Percentiles rank a stretch among this genome's conserved stretches.
These are phyloP conservation scores for Takifugu ocellatus DNA, from an alignment of 2,797 vertebrate species.

Conservation along the genomic window DNA sequence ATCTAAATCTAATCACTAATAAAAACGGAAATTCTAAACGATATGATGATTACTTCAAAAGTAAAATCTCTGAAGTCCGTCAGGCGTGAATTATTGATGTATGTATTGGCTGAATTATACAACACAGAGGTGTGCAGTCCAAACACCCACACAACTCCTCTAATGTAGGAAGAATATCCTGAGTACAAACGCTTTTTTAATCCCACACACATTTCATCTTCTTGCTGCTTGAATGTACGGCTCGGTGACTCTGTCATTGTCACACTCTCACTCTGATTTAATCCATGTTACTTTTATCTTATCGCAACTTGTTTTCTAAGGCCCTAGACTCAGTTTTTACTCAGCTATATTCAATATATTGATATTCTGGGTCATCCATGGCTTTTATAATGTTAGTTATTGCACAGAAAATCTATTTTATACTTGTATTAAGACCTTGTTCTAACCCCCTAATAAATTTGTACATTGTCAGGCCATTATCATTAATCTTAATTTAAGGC, in stretches of 20 bases:
- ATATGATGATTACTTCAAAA: conserved; percentile 3
- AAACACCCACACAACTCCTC: conserved; percentile 12
- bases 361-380: too few relatives aligned
- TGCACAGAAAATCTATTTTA: too few relatives aligned
- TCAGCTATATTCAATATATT: background rate
- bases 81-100: conserved; percentile 27
- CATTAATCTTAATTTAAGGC: too few relatives aligned
- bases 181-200: background rate
- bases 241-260: background rate
- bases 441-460: too few relatives aligned
- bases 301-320: background rate
- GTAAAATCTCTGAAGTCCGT: conserved; percentile 13
- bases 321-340: background rate
- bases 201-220: background rate
- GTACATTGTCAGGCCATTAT: too few relatives aligned
- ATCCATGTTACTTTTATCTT: background rate
- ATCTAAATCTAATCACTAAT: background rate
- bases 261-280: background rate
- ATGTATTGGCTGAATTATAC: conserved; percentile 9
- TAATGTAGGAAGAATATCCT: background rate
- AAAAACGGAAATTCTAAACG: background rate
- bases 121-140: conserved; percentile 11
- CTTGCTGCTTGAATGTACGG: background rate
- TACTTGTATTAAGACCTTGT: too few relatives aligned
- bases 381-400: too few relatives aligned